phyloP scores from a whole-genome alignment of 2,888 invertebrate genomes.

The Dromius quadrimaculatus region DNA sequence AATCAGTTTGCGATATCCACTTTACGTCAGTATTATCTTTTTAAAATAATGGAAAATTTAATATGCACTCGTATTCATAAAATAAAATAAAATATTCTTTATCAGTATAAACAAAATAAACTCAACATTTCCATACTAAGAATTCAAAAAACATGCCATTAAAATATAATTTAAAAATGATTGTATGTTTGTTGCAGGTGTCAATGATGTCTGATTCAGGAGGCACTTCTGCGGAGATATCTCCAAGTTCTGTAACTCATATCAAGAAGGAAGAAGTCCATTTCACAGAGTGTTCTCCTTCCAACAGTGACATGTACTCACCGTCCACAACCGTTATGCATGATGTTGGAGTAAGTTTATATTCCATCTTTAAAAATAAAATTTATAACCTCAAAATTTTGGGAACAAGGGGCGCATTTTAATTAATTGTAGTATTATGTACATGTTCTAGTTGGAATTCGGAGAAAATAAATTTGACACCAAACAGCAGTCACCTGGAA shows the following conservation, averaged over 20 bases:
- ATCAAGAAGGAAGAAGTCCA: conserved; percentile 73
- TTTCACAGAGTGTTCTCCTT: conserved; percentile 68
- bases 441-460: conserved; percentile 66
- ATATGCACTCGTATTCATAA: neutral
- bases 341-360: conserved; percentile 62
- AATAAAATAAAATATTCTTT: neutral
- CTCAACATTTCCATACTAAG: too few relatives aligned
- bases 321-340: conserved; percentile 69
- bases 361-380: conserved; percentile 5
- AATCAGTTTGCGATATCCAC: too few relatives aligned
- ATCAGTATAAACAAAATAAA: too few relatives aligned
- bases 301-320: conserved; percentile 70
- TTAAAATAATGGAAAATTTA: neutral
- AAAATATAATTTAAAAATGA: neutral
- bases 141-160: neutral
- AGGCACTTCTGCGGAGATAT: conserved; percentile 59
- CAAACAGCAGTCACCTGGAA: conserved; percentile 76
- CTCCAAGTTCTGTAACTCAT: conserved; percentile 59
- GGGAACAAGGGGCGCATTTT: conserved; percentile 14
- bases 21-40: neutral
- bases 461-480: conserved; percentile 70
- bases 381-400: neutral
- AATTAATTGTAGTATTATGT: conserved; percentile 25
- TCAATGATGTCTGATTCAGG: conserved; percentile 77
- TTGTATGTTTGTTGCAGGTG: conserved; percentile 68